phyloP scores from a whole-genome alignment of 2,888 invertebrate genomes.

The Proisotoma minuta region DNA sequence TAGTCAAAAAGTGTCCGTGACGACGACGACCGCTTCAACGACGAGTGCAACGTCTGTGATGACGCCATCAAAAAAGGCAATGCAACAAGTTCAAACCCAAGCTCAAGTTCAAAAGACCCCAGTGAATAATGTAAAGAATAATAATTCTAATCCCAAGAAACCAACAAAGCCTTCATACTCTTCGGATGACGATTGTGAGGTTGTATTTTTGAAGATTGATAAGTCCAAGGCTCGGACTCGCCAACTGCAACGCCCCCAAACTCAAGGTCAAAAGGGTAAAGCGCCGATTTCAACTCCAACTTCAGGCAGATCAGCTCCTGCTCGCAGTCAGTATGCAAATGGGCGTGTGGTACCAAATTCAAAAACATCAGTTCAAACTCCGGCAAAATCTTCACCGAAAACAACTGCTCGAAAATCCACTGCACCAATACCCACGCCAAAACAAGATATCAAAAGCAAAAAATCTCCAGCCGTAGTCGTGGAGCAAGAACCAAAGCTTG shows the following conservation, averaged over 20 bases:
- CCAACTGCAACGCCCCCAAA: no score
- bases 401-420: conserved; percentile 7
- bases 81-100: not conserved
- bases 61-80: not conserved
- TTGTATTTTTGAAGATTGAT: no score
- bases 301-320: not conserved
- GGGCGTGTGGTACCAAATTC: conserved; percentile 4
- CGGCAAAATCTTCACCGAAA: not conserved
- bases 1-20: not conserved
- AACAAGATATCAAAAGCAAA: not conserved
- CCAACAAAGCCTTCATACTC: no score
- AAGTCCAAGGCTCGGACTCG: no score
- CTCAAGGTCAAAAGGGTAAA: no score
- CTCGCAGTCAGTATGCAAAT: not conserved
- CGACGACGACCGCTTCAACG: not conserved
- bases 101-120: no score
- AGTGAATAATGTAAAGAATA: no score
- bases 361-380: not conserved
- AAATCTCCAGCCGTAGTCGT: conserved; percentile 9
- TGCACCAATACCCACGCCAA: conserved; percentile 3
- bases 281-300: not conserved
- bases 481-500: conserved; percentile 19
- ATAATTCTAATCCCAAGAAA: no score
- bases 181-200: no score
- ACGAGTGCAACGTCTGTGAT: not conserved